Evolutionary conservation across 2,888 invertebrate species (phyloP), one percentile per base, ranked within the genome.

Genomic region (Drosophila greeni): DNA sequence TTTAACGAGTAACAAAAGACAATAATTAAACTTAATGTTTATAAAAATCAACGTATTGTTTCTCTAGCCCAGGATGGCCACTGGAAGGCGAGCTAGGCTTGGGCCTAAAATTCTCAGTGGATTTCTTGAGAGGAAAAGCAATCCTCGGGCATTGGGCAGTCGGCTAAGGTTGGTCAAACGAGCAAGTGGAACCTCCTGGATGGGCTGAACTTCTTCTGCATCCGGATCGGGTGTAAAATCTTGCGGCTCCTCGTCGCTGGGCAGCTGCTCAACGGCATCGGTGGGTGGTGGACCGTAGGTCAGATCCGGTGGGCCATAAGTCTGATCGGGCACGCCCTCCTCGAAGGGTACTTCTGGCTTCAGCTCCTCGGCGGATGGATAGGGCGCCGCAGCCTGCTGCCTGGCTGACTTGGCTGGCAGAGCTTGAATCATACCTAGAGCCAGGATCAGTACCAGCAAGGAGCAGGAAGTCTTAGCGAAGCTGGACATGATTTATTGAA

Each of bases 11-110:
- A 73, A 84, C 75, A 76, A 80, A 79, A 48, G 79, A 80, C 79
- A 80, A 80, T 79, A 79, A 79, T 80, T 66, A 79, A 72, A 74
- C 60, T 69, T 68, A 77, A 80, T 57, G 80, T 84, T 82, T 83
- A 47, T 79, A 75, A 69, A 75, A 73, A 49, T 31, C 24, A 65
- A 31, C 8, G 36, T 2, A n/a, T 6, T 34, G 14, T 54, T 47
- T 48, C 16, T 51, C 18, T 51, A 66, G 39, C 67, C 67, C n/a
- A 64, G 33, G 1, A 61, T 37, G 31, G 70, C 29, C 4, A 67
- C n/a, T 18, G 39, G 51, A 11, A 47, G 31, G 5, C 62, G 66
- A 8, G 26, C 33, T 7, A 24, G 9, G 16, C 37, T 59, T 29
- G 60, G n/a, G 14, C 9, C 29, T 9, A 49, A 1, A n/a, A 68